phyloP scores from a whole-genome alignment of 2,113 vertebrate species.

The Melanerpes formicivorus region DNA sequence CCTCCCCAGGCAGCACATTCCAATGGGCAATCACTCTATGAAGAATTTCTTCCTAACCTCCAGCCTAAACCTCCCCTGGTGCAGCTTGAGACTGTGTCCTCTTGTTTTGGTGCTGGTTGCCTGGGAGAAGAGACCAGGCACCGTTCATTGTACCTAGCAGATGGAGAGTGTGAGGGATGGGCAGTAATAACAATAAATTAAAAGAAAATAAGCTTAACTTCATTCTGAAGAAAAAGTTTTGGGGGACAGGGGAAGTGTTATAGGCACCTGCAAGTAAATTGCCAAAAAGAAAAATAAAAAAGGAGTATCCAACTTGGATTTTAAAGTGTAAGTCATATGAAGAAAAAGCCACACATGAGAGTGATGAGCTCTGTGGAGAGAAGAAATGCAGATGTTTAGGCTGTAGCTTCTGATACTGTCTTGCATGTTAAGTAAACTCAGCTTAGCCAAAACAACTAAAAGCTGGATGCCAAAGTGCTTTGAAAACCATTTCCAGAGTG shows the following conservation, averaged over 20 bases:
- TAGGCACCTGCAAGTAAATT: background rate
- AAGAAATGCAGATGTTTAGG: constrained; percentile 16
- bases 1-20: too few relatives aligned
- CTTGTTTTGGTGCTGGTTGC: too few relatives aligned
- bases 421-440: constrained; percentile 1
- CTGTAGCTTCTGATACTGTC: background rate
- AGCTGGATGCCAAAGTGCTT: background rate
- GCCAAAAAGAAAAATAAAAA: background rate
- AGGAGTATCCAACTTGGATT: background rate
- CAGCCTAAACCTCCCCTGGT: too few relatives aligned
- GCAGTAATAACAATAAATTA: background rate
- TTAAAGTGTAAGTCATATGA: background rate
- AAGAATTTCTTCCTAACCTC: too few relatives aligned
- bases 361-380: background rate
- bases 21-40: too few relatives aligned
- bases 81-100: too few relatives aligned
- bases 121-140: background rate
- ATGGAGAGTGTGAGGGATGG: background rate
- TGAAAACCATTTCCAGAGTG: background rate
- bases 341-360: background rate
- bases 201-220: background rate
- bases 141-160: background rate
- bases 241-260: background rate
- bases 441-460: background rate
- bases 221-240: background rate